Evolutionary conservation across 2,113 vertebrate genomes (phyloP), one percentile per base, ranked within the genome.

Genomic region (Dipodomys ordii): DNA sequence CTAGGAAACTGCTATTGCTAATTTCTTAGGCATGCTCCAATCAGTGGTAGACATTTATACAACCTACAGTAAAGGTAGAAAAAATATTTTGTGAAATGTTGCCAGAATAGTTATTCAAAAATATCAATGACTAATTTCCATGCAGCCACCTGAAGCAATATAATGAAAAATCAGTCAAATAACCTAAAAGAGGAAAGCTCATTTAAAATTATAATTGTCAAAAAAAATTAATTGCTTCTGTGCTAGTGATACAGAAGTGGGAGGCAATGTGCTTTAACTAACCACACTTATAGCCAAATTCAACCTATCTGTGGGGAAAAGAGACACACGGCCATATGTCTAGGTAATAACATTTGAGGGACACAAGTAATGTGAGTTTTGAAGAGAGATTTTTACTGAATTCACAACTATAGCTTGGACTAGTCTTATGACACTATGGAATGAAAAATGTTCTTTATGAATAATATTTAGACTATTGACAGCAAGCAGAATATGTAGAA

Each of bases 61-160:
- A 84, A 73, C 12, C 67, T 88, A 32, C 57, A 2, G 28, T 69
- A 93, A 91, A 95, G 13, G 28, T 19, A 76, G 9, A 89, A 92
- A 89, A 92, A 91, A 25, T 84, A 77, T 71, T 92, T 92, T 95
- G 46, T 11, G 83, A 90, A 84, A 86, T 49, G 7, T 80, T 90
- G 44, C 67, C 72, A 69, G 20, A 19, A 4, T 83, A 32, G 85
- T 80, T 90, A 83, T 83, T 39, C 86, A 93, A 71, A 39, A 12
- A 6, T 88, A 28, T 83, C 20, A 57, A 5, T 71, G 22, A 44
- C 30, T 83, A 88, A 71, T 71, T 87, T 88, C 11, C 30, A 60
- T 69, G n/a, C 4, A 71, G 39, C 32, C 65, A 93, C 32, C 57
- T 83, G 25, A 93, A 96, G 7, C 16, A 65, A 91, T 27, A 65